These are phyloP conservation scores for Passerina amoena DNA, from an alignment of 2,113 vertebrate genomes.

Conservation along the genomic window DNA sequence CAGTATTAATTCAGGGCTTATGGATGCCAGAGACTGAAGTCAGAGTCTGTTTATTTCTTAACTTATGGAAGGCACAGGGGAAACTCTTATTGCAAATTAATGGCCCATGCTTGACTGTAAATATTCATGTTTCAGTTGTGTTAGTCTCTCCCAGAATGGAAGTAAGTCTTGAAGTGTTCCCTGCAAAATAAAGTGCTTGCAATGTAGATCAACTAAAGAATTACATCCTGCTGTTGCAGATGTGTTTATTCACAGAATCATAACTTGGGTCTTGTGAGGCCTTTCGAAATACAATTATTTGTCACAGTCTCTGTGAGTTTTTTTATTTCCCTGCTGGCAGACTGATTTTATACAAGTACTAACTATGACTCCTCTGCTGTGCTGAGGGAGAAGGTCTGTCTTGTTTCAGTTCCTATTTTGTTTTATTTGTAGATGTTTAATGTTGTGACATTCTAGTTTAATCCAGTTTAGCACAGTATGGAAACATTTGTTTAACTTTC, in stretches of 20 bases:
- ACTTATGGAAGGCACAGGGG: background rate
- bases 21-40: background rate
- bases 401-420: background rate
- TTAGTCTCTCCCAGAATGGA: background rate
- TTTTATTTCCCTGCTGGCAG: background rate
- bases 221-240: background rate
- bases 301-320: background rate
- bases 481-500: background rate
- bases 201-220: background rate
- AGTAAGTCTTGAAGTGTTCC: background rate
- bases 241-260: background rate
- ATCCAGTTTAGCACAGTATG: background rate
- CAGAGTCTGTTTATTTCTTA: background rate
- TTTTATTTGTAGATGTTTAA: background rate
- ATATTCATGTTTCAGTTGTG: background rate
- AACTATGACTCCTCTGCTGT: background rate
- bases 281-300: background rate
- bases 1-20: background rate
- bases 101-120: background rate
- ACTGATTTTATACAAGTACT: background rate
- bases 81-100: background rate
- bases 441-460: background rate
- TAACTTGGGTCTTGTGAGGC: background rate
- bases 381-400: background rate
- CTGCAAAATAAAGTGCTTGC: background rate